Base-by-base conservation (phyloP, 2,797 vertebrate species). In the Poeciliopsis turneri region DNA sequence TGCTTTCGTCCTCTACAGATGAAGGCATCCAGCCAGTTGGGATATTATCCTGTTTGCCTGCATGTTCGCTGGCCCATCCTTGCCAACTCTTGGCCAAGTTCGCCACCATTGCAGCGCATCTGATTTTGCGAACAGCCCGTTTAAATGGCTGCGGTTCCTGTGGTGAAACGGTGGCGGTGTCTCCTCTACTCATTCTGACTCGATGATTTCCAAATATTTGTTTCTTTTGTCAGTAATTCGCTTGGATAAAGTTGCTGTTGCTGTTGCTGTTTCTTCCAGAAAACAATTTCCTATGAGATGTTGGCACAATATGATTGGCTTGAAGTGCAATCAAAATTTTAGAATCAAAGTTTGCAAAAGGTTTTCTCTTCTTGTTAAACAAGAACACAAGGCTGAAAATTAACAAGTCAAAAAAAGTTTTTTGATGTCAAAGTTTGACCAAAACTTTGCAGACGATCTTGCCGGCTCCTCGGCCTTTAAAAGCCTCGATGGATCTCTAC, bases 71-170 rank as follows among this genome's bases (percentile, higher is more conserved):
- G 43, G 94, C 95, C 96, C 96, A 96, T 53, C 91, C 94, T 82
- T 96, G 96, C 96, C 95, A 96, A 76, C 94, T 95, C 81, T 93
- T 94, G 5, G 96, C 92, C 47, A 96, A 70, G 71, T 86, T 94
- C 30, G 89, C 92, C 75, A 96, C 95, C 87, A 94, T 87, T 0
- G 94, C 93, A 0, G 94, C 94, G 0, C 95, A 96, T 80, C 90
- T 94, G 57, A 96, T 92, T 84, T 95, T 96, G 64, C 87, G 87
- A 0, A 94, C 89, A 0, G 93, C 93, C 15, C 94, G 84, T 73
- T 89, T 93, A 64, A 95, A 92, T 0, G 92, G 70, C 75, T 84
- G 92, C 0, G 90, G 84, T 76, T 93, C 90, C 82, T 79, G 84
- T 3, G 83, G 74, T 0, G 87, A 49, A 45, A 71, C 76, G 4